Percentiles rank a stretch among this genome's conserved stretches.
Evolutionary conservation across 2,113 vertebrate species (phyloP).

Genomic region (Spheniscus mendiculus): DNA sequence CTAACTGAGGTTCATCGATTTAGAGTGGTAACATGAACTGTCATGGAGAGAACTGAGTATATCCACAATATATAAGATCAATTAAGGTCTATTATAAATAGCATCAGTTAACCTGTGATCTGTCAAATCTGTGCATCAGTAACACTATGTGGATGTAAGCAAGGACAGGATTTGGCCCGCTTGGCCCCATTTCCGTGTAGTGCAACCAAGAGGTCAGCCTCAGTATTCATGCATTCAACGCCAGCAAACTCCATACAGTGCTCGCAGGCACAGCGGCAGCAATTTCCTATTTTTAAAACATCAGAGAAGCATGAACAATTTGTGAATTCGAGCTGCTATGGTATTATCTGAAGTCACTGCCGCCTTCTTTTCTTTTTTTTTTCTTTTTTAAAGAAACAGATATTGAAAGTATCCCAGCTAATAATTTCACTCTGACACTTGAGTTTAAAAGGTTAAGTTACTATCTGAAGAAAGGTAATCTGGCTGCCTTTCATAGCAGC

Average conservation of each 20-base stretch:
- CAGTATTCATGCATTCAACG: neutral
- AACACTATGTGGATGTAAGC: neutral
- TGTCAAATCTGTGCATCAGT: neutral
- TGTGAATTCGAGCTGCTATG: neutral
- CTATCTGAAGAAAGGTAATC: conserved; percentile 82
- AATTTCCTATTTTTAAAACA: conserved; percentile 42
- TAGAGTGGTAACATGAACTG: neutral
- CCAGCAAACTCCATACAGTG: neutral
- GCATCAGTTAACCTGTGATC: conserved; percentile 8
- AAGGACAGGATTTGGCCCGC: conserved; percentile 2
- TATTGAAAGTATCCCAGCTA: conserved; percentile 66
- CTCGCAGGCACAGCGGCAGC: neutral
- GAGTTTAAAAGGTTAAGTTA: conserved; percentile 83
- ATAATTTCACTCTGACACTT: conserved; percentile 76
- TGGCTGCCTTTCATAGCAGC: conserved; percentile 77
- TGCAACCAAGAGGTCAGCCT: neutral
- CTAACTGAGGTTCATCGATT: neutral
- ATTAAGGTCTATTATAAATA: conserved; percentile 21
- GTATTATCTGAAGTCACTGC: conserved; percentile 21
- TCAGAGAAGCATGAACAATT: conserved; percentile 29
- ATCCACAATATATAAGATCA: neutral
- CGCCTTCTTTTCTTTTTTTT: neutral
- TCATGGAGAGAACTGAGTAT: neutral
- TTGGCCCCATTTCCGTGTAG: neutral
- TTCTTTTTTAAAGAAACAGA: conserved; percentile 46